Percentiles rank a stretch among this genome's conserved stretches.
Evolutionary conservation across 1,140 invertebrate genomes (phyloP).

Genomic region (Drosophila gunungcola): DNA sequence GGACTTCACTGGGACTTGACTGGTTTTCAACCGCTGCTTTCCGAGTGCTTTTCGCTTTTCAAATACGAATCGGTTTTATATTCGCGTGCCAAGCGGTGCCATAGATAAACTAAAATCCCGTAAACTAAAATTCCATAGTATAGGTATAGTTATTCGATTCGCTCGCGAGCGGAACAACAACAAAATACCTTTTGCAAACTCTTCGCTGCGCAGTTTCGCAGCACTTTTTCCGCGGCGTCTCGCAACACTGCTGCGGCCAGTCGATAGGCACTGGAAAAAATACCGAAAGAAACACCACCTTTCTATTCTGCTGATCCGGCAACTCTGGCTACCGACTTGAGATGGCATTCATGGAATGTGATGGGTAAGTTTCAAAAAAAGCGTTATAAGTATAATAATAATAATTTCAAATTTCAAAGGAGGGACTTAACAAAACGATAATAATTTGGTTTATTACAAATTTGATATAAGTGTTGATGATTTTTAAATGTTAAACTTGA

Average conservation of each 20-base stretch:
- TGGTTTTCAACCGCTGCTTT: background rate
- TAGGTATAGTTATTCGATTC: conserved; percentile 12
- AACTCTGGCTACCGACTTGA: background rate
- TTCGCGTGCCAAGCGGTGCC: background rate
- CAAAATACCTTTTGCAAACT: conserved; percentile 7
- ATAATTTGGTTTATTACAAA: too few relatives aligned
- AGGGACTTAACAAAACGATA: too few relatives aligned
- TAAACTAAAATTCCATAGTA: conserved; percentile 4
- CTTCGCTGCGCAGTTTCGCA: background rate
- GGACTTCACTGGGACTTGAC: background rate
- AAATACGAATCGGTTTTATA: background rate
- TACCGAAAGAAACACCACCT: background rate
- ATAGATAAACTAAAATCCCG: background rate
- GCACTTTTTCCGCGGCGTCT: background rate
- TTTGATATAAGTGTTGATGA: too few relatives aligned
- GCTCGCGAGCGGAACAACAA: conserved; percentile 1
- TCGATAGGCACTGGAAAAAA: background rate
- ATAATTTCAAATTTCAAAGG: background rate
- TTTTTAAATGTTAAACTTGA: too few relatives aligned
- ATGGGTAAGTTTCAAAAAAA: too few relatives aligned
- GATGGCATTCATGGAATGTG: too few relatives aligned
- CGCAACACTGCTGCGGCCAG: background rate
- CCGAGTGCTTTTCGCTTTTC: background rate
- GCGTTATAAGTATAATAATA: background rate
- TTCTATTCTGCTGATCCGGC: background rate